Base-by-base conservation (phyloP, 2,113 vertebrate genomes). In the Lepus timidus region DNA sequence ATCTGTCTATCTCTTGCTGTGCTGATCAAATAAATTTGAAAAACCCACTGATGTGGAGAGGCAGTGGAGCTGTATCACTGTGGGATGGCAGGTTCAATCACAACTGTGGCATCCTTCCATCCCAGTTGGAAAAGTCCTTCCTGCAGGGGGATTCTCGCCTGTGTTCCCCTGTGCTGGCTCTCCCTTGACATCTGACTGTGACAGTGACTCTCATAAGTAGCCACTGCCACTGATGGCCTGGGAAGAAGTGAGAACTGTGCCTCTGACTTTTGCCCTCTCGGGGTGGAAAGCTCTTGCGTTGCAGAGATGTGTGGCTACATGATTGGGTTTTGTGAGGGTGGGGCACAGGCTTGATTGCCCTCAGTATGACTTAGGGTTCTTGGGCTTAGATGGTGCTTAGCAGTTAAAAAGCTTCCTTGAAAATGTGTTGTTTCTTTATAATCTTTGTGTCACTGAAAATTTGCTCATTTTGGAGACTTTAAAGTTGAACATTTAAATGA, bases 361-460 rank as follows among this genome's bases (percentile, higher is more conserved):
- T 92, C 88, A 39, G 78, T 6, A 25, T 81, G 70, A 23, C 65
- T n/a, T 92, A 0, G 44, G 9, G 7, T 93, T 93, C 29, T 93
- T 83, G 29, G 20, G n/a, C 36, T 73, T 86, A 58, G n/a, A 14
- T 39, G 64, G 25, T 88, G 65, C 44, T 76, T 31, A 1, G 75
- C 75, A 33, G 55, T 84, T 76, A 67, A 31, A 1, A 51, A 55
- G 8, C 65, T 87, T n/a, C 39, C 17, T 86, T 51, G 68, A 84
- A 97, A 52, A 86, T 33, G 61, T 83, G 58, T 65, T 86, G 36
- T 85, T 84, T 90, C 14, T 91, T 90, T 71, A 68, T 85, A 76
- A 68, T 81, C 62, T 93, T 94, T 73, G 51, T 95, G 20, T 81
- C 19, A 92, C 85, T 92, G 95, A 94, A 82, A 80, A 84, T 67